Evolutionary conservation across 1,140 invertebrate genomes (phyloP), one percentile per base, ranked within the genome.

Genomic region (Anastatus disparis): DNA sequence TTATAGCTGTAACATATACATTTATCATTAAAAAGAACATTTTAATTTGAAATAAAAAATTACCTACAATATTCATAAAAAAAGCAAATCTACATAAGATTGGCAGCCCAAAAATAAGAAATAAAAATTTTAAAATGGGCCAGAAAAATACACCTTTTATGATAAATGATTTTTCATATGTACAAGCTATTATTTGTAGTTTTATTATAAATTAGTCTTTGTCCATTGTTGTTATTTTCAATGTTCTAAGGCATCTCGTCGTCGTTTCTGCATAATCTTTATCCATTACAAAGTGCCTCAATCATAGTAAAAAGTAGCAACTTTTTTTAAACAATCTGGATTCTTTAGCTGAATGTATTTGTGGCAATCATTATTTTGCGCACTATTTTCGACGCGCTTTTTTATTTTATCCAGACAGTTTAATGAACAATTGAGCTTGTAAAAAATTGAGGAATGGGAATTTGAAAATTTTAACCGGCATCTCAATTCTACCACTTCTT

Each of bases 401-500:
- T 44, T 53, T 27, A 35, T 67, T 61, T 40, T 64, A 63, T 63
- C 31, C 29, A 58, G 67, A 48, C 55, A 70, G 29, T 55, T 46
- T 56, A 46, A 63, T 70, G 31, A 40, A 50, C 52, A 62, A 61
- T 55, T 53, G 62, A 70, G 56, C 44, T 70, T 31, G 22, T 66
- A 20, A 58, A 70, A 66, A 70, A 70, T 52, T 20, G 73, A 59
- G 69, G 70, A 77, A 74, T 74, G 58, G 55, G 52, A 72, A 40
- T 74, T 72, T 38, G 15, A 24, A 38, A 62, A 52, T 50, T 56
- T 56, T 40, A 42, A 70, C 75, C 13, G 52, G 38, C 31, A 59
- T 40, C 10, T 58, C 53, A 2, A 62, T 24, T 78, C 86, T 93
- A 99, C 97, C 97, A 99, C 82, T 94, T 93, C 87, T 99, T 99